These are phyloP conservation scores for Apis laboriosa DNA, from an alignment of 1,140 invertebrate genomes.

Conservation along the genomic window DNA sequence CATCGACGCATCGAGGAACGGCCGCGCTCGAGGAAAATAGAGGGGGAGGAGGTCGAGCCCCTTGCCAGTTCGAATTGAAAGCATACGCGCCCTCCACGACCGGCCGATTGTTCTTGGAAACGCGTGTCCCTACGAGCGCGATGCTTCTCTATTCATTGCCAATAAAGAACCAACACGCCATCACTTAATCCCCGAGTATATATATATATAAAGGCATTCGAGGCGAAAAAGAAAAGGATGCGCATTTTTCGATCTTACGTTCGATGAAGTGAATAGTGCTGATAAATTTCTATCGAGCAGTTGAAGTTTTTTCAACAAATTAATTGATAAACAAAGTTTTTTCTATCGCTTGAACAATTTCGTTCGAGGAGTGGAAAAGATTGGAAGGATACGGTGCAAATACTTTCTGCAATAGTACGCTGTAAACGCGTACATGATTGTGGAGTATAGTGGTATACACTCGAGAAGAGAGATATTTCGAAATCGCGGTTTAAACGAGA, in stretches of 20 bases:
- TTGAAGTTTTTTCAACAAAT: too few relatives aligned
- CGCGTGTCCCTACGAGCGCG: not conserved
- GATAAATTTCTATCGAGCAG: too few relatives aligned
- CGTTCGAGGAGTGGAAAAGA: too few relatives aligned
- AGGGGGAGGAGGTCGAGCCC: not conserved
- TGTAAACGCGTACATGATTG: not conserved
- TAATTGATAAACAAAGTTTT: too few relatives aligned
- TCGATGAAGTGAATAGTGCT: not conserved
- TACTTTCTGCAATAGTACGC: too few relatives aligned
- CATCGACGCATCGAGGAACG: not conserved
- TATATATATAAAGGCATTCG: too few relatives aligned
- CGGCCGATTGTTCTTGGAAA: constrained; percentile 38
- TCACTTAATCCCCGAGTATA: not conserved
- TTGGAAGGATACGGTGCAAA: too few relatives aligned
- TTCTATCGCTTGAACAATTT: too few relatives aligned
- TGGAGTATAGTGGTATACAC: too few relatives aligned
- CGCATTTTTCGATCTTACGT: not conserved
- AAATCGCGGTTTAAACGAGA: not conserved
- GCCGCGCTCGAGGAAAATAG: not conserved
- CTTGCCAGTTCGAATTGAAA: constrained; percentile 46
- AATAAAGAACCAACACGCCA: constrained; percentile 15
- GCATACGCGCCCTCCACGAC: constrained; percentile 16
- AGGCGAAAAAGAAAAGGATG: not conserved
- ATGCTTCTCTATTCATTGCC: constrained; percentile 12
- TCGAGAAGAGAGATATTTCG: not conserved